Base-by-base conservation (phyloP, 1,140 invertebrate genomes). In the Bombus fervidus region DNA sequence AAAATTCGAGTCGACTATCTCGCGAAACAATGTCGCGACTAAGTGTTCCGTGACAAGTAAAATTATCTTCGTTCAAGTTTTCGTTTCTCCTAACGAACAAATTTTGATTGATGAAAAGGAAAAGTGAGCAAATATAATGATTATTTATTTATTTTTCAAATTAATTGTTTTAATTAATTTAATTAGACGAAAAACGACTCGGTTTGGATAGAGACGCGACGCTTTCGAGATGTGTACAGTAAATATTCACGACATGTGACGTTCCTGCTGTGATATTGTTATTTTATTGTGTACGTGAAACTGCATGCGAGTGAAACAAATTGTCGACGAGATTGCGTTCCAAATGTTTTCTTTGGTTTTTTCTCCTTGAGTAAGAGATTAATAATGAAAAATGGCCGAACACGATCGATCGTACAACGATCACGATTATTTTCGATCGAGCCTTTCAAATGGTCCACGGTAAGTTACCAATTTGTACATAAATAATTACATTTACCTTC, bases 381-480 rank as follows among this genome's bases (percentile, higher is more conserved):
- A 31, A 8, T 31, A 43, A 59, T 12, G 13, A 31, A 43, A 39
- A 62, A 34, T 28, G 69, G 31, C 10, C 1, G 68, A 28, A 66
- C n/a, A 64, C 31, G 18, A 12, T 66, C 6, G 41, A 53, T 57
- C 77, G 31, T 37, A 28, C 34, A 22, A 18, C 25, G 37, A 28
- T 72, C 53, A 43, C 3, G 8, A 74, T 47, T 57, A 28, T 47
- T 31, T 41, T 34, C 53, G 9, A n/a, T n/a, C 43, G 57, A 59
- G 31, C n/a, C 37, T 74, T 53, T 83, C 41, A 68, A 28, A 31
- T 13, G 73, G 18, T 53, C 47, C 76, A 85, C 83, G 83, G 83
- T 85, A 85, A 85, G 83, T 85, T 57, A 80, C 28, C 76, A 79
- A 73, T 69, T 72, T 85, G 37, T 79, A 68, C 43, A 85, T 80